Base-by-base conservation (phyloP, 2,113 vertebrate genomes). In the Myotis brandtii region DNA sequence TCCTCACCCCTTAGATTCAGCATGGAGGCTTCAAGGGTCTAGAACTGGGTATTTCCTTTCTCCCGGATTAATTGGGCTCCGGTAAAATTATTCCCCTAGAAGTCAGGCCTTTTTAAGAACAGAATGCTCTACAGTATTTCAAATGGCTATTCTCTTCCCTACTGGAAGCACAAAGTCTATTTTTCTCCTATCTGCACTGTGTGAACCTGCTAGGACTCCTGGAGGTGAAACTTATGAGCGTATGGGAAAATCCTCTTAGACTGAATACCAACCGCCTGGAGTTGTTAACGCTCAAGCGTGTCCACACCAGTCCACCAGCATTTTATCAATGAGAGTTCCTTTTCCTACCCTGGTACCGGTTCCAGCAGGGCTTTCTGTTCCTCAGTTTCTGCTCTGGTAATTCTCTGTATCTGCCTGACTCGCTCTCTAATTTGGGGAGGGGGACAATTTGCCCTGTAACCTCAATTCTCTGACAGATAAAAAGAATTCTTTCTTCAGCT, bases 1-100 rank as follows among this genome's bases (percentile, higher is more conserved):
- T 13, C 3, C 6, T 5, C 0, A 3, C 1, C 7, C 5, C 2
- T 84, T 66, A 23, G 0, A 10, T 70, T 9, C 21, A 30, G n/a
- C 9, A 73, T 21, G 20, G 52, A 56, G 40, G 16, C 25, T 84
- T 21, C 67, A 59, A 5, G 52, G 4, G n/a, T 3, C 14, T 81
- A 20, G 2, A 88, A 14, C 17, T 27, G 62, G 4, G 11, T 46
- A 37, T 87, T 92, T n/a, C 14, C 18, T 56, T 70, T 46, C 21
- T 40, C 12, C 12, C 80, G 32, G 3, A 34, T 32, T 5, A 62
- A 52, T 48, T 79, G 73, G 69, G 14, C 11, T 89, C 46, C 67
- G 20, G 20, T 14, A 18, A 89, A 56, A 80, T 81, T 10, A 17
- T 50, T 72, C 40, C 66, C 73, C 25, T n/a, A 25, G 20, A 92